Percentiles rank a stretch among this genome's conserved stretches.
These are phyloP conservation scores for Meandrusa payeni DNA, from an alignment of 2,888 invertebrate species.

Conservation along the genomic window DNA sequence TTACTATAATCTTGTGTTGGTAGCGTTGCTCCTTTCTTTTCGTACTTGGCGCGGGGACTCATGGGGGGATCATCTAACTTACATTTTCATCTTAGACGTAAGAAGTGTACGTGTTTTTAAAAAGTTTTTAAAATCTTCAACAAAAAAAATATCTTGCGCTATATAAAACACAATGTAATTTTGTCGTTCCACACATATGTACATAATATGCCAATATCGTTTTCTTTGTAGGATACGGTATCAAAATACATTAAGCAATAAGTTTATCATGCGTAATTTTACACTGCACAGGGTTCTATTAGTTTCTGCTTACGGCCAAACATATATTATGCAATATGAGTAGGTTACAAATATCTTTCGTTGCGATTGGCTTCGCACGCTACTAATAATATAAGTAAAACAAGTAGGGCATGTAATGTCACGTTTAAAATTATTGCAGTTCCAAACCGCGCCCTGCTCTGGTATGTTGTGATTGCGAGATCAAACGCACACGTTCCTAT, in stretches of 20 bases:
- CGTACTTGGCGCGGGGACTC: no score
- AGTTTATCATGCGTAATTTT: conserved; percentile 7
- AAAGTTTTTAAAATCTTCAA: no score
- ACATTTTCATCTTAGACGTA: no score
- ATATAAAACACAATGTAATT: no score
- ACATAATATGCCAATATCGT: no score
- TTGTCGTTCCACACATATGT: no score
- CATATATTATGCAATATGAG: conserved; percentile 5
- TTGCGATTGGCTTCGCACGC: conserved; percentile 25
- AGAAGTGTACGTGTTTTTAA: no score
- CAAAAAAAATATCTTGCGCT: no score
- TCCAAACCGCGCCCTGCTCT: conserved; percentile 57
- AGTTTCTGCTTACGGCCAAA: conserved; percentile 9
- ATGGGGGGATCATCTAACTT: no score
- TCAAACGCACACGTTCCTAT: conserved; percentile 15
- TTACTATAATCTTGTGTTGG: no score
- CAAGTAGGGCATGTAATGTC: conserved; percentile 53
- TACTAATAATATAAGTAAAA: conserved; percentile 36
- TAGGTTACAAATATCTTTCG: conserved; percentile 1
- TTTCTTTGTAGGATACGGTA: no score
- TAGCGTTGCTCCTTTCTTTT: no score
- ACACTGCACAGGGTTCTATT: neutral
- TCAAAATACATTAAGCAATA: neutral
- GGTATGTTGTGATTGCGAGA: conserved; percentile 65
- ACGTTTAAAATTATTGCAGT: conserved; percentile 26